Conservation (phyloP, 2,113 vertebrate genomes). For the Marcusenius ussheri region DNA sequence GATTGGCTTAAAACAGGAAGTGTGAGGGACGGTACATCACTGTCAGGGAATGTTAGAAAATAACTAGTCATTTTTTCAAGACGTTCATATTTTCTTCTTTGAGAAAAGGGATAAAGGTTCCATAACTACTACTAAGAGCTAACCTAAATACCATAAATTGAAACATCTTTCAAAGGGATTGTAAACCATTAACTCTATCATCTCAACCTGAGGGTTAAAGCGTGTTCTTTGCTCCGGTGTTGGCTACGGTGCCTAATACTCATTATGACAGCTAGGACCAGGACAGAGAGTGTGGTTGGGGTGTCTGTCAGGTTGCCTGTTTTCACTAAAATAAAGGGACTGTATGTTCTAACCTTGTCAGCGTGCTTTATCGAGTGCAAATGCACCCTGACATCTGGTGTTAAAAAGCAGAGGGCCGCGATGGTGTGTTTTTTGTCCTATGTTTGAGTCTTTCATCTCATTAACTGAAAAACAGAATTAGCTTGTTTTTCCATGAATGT, state of each 20-base stretch:
- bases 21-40: background rate
- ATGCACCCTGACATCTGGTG: background rate
- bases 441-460: background rate
- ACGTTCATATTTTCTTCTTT: background rate
- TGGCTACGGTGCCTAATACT: background rate
- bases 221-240: background rate
- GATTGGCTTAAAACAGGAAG: background rate
- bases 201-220: background rate
- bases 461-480: conserved; percentile 1
- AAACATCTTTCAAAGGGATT: background rate
- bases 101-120: background rate
- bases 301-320: background rate
- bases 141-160: background rate
- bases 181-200: background rate
- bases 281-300: background rate
- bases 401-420: background rate
- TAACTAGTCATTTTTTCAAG: background rate
- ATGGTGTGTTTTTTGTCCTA: background rate
- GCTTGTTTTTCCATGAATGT: conserved; percentile 24
- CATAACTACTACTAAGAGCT: background rate
- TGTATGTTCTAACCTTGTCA: background rate
- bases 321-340: background rate
- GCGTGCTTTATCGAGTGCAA: background rate
- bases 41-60: background rate
- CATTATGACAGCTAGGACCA: background rate